A percentile compares a stretch with the other conserved stretches of the same genome.
Conservation (phyloP, 2,113 vertebrate genomes). For the Prionailurus viverrinus region DNA sequence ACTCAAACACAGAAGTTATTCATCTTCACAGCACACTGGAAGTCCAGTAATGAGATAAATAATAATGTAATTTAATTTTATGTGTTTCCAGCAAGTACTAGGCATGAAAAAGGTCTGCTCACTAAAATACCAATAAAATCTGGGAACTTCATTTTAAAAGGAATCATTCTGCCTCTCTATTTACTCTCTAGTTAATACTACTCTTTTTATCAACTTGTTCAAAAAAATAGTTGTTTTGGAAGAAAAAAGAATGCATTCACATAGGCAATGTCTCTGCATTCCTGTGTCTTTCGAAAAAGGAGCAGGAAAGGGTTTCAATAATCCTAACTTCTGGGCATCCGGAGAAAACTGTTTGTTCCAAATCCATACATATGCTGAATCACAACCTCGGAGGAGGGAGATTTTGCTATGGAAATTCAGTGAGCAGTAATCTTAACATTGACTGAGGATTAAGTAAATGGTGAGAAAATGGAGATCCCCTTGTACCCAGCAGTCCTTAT, state of each 20-base stretch:
- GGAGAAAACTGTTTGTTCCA: conserved; percentile 44
- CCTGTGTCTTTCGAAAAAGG: conserved; percentile 32
- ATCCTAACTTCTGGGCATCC: conserved; percentile 64
- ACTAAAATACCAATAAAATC: conserved; percentile 41
- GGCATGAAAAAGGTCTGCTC: not conserved
- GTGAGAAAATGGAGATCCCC: conserved; percentile 87
- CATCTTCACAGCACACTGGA: not conserved
- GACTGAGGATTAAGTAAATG: conserved; percentile 88
- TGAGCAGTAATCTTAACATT: conserved; percentile 84
- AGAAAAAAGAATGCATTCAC: conserved; percentile 47
- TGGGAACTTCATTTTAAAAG: conserved; percentile 12
- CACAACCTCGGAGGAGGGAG: conserved; percentile 66
- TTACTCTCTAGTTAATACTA: conserved; percentile 16
- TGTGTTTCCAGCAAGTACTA: not conserved
- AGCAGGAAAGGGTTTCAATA: conserved; percentile 26
- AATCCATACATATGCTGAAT: conserved; percentile 71
- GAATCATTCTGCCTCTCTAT: not conserved
- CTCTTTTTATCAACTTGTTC: not conserved
- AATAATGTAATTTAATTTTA: conserved; percentile 55
- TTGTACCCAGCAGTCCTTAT: conserved; percentile 85
- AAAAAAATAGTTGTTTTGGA: conserved; percentile 36
- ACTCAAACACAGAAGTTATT: conserved; percentile 6
- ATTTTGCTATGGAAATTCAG: conserved; percentile 78
- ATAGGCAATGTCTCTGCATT: conserved; percentile 2
- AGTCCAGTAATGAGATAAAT: conserved; percentile 48